Evolutionary conservation across 2,113 vertebrate species (phyloP), one percentile per base, ranked within the genome.

Genomic region (Aleadryas rufinucha): DNA sequence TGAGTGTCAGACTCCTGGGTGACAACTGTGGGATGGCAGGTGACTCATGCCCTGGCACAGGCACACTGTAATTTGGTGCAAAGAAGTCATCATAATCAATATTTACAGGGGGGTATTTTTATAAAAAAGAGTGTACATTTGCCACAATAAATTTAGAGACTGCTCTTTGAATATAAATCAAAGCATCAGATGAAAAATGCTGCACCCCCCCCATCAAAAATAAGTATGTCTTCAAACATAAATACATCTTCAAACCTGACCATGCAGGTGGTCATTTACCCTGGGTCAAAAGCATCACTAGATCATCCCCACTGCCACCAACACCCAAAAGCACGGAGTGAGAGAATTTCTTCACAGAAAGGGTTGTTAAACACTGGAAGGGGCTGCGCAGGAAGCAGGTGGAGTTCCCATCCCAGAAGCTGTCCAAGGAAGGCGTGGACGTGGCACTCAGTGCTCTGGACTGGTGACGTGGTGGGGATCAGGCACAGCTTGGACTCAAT

Each of bases 31-130:
- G n/a, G 5, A 27, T 63, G 56, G n/a, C 10, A 91, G 80, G 64
- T 84, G 93, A 95, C 63, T 95, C 93, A 92, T 44, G 44, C 39
- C 80, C 91, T 92, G 83, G 93, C 92, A 84, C 1, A 80, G 33
- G 35, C 41, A 95, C 80, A 42, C 69, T 91, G 77, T 59, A 78
- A 94, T 96, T 91, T 92, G 37, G 76, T 71, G 72, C 42, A 66
- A 65, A 82, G 47, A 75, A 95, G 45, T 84, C 76, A 61, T 44
- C 76, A 37, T 78, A 80, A 89, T 87, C 86, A 88, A 87, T 92
- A 92, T 84, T 91, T 95, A 65, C 72, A 75, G 81, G 71, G 28
- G 52, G 49, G 37, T 63, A 68, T 91, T 93, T 95, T 84, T 93
- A 66, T 64, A 22, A 74, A 57, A 64, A 54, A 47, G 65, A 78